phyloP scores from a whole-genome alignment of 2,113 vertebrate genomes.

The Mionectes macconnelli region DNA sequence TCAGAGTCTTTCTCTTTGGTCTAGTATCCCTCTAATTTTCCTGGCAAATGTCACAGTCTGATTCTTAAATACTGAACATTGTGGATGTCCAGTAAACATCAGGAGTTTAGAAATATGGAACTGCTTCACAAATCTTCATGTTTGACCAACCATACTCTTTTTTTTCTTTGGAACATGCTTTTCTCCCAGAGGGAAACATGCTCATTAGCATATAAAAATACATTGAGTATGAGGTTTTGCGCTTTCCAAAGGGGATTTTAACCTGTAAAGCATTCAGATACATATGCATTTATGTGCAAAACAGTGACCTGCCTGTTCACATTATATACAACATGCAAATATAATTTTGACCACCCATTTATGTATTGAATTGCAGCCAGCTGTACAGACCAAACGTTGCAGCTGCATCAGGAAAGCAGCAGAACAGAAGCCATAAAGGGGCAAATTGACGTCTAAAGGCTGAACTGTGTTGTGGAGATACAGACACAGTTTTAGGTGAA shows the following conservation, averaged over 20 bases:
- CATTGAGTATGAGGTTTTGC: not conserved
- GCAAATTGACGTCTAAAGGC: not conserved
- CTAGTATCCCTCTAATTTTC: not conserved
- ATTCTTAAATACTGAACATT: not conserved
- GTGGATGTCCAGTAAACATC: not conserved
- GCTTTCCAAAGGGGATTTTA: slow-evolving; percentile 4
- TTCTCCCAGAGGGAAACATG: not conserved
- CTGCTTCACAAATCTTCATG: not conserved
- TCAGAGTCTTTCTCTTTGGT: not conserved
- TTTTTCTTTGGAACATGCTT: not conserved
- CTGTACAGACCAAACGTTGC: not conserved
- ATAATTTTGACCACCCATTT: not conserved
- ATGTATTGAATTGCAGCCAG: not conserved
- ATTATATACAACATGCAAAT: not conserved
- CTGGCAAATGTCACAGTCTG: not conserved
- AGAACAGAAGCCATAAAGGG: not conserved
- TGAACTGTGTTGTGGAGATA: not conserved
- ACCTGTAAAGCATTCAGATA: not conserved
- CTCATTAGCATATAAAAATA: not conserved
- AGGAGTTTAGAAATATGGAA: not conserved
- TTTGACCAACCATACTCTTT: not conserved
- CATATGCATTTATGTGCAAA: not conserved
- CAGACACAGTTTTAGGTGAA: not conserved
- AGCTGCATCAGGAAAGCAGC: not conserved
- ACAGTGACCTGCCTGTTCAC: not conserved